Conservation (phyloP, 2,797 vertebrate species). For the Echiichthys vipera region DNA sequence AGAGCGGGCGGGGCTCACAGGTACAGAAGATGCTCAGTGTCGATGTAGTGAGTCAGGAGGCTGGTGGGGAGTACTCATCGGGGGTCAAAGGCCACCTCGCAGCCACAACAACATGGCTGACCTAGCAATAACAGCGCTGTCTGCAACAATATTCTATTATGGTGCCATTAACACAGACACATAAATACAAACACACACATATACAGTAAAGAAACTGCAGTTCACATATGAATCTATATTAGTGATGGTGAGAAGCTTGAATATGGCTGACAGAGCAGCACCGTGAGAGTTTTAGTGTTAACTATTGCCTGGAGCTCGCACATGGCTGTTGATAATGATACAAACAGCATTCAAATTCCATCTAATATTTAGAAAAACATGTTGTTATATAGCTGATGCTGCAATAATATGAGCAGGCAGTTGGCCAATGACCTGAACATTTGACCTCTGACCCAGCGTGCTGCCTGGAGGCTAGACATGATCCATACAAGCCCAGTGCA, state of each 20-base stretch:
- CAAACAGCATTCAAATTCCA: constrained; percentile 52
- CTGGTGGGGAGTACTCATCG: neutral
- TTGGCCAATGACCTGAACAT: constrained; percentile 52
- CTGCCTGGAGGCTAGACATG: constrained; percentile 47
- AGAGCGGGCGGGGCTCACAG: constrained; percentile 51
- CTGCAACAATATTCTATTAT: constrained; percentile 29
- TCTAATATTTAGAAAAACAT: constrained; percentile 29
- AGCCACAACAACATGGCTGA: constrained; percentile 56
- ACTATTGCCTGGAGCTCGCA: constrained; percentile 35
- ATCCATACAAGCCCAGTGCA: constrained; percentile 42
- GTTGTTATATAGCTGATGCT: constrained; percentile 53
- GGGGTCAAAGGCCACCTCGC: constrained; percentile 43
- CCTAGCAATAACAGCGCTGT: constrained; percentile 45
- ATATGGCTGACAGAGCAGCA: constrained; percentile 57
- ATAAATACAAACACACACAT: constrained; percentile 31
- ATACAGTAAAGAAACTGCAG: neutral
- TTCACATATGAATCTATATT: constrained; percentile 26
- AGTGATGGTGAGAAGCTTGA: constrained; percentile 35
- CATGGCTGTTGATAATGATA: constrained; percentile 17
- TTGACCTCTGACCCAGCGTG: constrained; percentile 50
- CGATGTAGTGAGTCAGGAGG: constrained; percentile 50
- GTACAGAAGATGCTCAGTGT: constrained; percentile 45
- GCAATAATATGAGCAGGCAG: constrained; percentile 49
- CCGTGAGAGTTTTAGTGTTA: constrained; percentile 9
- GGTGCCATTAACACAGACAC: constrained; percentile 39